Base-by-base conservation (phyloP, 2,113 vertebrate species). In the Scophthalmus maximus region DNA sequence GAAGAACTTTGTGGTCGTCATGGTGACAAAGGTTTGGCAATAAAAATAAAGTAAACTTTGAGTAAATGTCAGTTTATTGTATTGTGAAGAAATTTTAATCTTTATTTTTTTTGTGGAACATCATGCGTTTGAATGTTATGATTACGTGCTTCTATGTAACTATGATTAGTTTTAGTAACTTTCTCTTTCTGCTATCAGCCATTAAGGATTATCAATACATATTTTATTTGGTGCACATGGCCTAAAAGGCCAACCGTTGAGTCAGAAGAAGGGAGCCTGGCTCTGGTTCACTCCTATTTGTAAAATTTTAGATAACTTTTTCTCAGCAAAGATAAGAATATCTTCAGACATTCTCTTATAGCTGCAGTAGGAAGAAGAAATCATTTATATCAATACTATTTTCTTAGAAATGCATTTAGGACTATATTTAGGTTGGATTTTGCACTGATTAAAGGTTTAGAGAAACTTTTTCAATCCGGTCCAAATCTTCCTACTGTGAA, bases 1-100 rank as follows among this genome's bases (percentile, higher is more conserved):
- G 91, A 98, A 98, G 93, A 99, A 96, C 92, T 99, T 99, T 78
- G 97, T 98, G 90, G 97, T 99, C 78, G 94, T 98, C 88, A 98
- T 99, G 97, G 96, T 98, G 88, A 95, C 97, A 89, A 98, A 99
- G 94, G 97, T 99, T 82, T 90, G 76, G 26, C 1, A 70, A 50
- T 61, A 17, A 34, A 0, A 32, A 27, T 34, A 44, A 29, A 5
- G 23, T 18, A 44, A 29, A 5, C 11, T 18, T 42, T 17, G 5
- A 14, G 1, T 36, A 36, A 47, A 32, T 36, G 23, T 8, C 6
- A 29, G 32, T 1, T 27, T 14, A 11, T 42, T 60, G 9, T 42
- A 10, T 27, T 60, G 23, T 23, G 0, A 36, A 7, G 1, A 0
- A n/a, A 34, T 56, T 20, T 64, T 42, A 36, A 36, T 5, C 22